Conservation (phyloP, 2,888 invertebrate genomes). For the Amiota minor region DNA sequence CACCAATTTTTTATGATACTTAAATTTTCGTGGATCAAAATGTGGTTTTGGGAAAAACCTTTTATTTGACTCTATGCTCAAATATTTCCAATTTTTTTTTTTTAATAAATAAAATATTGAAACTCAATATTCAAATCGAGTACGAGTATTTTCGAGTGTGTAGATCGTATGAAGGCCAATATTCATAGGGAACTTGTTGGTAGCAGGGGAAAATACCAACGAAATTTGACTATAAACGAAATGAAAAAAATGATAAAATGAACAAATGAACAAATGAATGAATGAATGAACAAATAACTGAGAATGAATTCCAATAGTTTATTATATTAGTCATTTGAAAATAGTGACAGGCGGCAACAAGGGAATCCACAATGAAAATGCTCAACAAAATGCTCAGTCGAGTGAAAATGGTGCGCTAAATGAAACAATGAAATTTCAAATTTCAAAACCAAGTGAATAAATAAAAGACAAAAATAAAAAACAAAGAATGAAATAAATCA, state of each 20-base stretch:
- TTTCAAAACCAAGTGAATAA: conserved; percentile 15
- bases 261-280: background rate
- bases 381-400: conserved; percentile 26
- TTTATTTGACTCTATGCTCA: conserved; percentile 8
- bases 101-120: conserved; percentile 41
- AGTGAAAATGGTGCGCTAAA: background rate
- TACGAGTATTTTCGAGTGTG: background rate
- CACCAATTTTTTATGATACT: background rate
- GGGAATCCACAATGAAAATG: conserved; percentile 25
- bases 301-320: conserved; percentile 46
- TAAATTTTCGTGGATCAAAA: conserved; percentile 33
- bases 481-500: background rate
- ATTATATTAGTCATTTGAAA: conserved; percentile 37
- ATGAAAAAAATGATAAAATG: conserved; percentile 20
- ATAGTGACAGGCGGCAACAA: conserved; percentile 18
- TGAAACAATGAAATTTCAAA: background rate
- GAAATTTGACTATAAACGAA: background rate
- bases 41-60: conserved; percentile 3
- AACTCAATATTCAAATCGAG: conserved; percentile 45
- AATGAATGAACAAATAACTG: conserved; percentile 36
- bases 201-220: no score
- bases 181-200: no score
- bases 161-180: no score
- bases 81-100: no score
- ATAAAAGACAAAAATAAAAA: background rate